Evolutionary conservation across 2,797 vertebrate genomes (phyloP).

Genomic region (Neostethus bicornis): DNA sequence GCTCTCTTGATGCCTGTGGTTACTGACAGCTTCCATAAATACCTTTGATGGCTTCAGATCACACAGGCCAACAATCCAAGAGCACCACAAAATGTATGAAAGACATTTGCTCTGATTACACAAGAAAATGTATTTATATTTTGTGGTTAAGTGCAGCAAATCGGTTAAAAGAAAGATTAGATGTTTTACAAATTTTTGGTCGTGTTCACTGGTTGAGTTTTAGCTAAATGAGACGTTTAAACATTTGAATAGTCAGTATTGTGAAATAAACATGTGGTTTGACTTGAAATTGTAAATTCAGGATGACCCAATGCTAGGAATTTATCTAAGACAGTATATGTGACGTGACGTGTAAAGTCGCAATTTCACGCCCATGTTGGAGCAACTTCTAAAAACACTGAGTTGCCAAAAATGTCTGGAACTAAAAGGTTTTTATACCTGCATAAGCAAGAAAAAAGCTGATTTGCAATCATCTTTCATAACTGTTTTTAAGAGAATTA

Average conservation of each 20-base stretch:
- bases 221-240: constrained; percentile 1
- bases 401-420: too few relatives aligned
- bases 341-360: not conserved
- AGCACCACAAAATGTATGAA: constrained; percentile 21
- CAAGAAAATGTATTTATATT: constrained; percentile 16
- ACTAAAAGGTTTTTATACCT: too few relatives aligned
- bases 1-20: constrained; percentile 46
- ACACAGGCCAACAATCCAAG: constrained; percentile 34
- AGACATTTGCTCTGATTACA: constrained; percentile 30
- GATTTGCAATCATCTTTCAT: too few relatives aligned
- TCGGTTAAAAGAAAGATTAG: constrained; percentile 18
- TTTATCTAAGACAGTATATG: too few relatives aligned
- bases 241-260: not conserved
- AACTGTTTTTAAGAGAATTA: too few relatives aligned
- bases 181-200: constrained; percentile 18
- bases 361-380: too few relatives aligned
- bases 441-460: too few relatives aligned
- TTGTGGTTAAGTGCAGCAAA: constrained; percentile 3
- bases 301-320: not conserved
- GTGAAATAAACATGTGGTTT: not conserved
- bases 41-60: constrained; percentile 56
- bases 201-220: not conserved
- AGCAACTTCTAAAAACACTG: too few relatives aligned
- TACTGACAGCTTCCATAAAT: constrained; percentile 56
- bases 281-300: not conserved